Base-by-base conservation (phyloP, 2,888 invertebrate species). In the Lochmaea crataegi region DNA sequence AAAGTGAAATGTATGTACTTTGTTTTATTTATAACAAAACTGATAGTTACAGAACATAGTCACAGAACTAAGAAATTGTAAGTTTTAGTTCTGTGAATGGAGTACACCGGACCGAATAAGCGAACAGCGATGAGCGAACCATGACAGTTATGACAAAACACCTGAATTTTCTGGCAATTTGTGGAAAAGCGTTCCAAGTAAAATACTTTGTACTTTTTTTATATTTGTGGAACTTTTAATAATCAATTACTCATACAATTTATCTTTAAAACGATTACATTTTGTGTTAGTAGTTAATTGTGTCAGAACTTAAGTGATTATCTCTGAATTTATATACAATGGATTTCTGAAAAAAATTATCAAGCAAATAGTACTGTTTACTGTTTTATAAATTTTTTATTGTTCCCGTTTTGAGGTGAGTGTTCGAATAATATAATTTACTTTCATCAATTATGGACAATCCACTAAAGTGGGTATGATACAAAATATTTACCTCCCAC, bases 361-460 rank as follows among this genome's bases (percentile, higher is more conserved):
- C 42, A 61, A 42, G 16, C 61, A 45, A 57, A 56, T 51, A 64
- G 45, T 41, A 70, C 57, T 70, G 64, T 53, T 56, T 57, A 56
- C 16, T 60, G 53, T 38, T 70, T 70, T 64, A 53, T 69, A 53
- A 64, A 63, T 70, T 57, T 16, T 12, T 69, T n/a, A 14, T 69
- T 61, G 26, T 45, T 60, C 38, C 42, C 38, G 61, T 41, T 66
- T 60, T 61, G 41, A 42, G 61, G 61, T 63, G 16, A 63, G 61
- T 63, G 38, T 63, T 63, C 41, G 16, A 42, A 42, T 41, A 63
- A n/a, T 60, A 60, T 38, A 60, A 60, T 38, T 60, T 38, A 38
- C 32, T 26, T 38, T 32, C 7, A n/a, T 14, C 5, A 41, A 11
- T 63, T 18, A 38, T 12, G 16, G 42, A 38, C 61, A 42, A 63